phyloP scores from a whole-genome alignment of 2,797 vertebrate species.

The Morus bassanus region DNA sequence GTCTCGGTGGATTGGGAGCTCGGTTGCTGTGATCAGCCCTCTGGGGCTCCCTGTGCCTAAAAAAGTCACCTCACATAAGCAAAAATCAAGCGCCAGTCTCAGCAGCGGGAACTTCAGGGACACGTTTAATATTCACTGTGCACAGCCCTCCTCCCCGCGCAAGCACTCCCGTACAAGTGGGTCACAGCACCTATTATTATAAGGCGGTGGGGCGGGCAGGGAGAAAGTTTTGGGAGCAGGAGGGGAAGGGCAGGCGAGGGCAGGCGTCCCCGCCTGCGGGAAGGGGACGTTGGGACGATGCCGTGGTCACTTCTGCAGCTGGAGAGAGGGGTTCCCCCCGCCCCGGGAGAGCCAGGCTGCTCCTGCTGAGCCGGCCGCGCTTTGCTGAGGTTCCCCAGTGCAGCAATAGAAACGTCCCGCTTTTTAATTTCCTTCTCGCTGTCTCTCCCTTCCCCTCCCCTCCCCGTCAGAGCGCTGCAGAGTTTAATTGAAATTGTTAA shows the following conservation, averaged over 20 bases:
- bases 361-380: background rate
- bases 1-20: conserved; percentile 70
- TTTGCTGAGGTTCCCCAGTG: background rate
- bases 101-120: conserved; percentile 47
- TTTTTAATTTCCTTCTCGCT: conserved; percentile 36
- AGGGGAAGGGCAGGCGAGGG: background rate
- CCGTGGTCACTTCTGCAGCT: background rate
- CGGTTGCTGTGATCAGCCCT: conserved; percentile 67
- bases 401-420: background rate
- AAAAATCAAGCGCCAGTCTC: conserved; percentile 49
- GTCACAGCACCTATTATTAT: conserved; percentile 48
- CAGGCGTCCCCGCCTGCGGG: background rate
- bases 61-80: conserved; percentile 69
- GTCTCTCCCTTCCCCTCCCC: conserved; percentile 27
- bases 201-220: background rate
- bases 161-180: conserved; percentile 33
- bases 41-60: conserved; percentile 68
- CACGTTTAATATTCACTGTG: conserved; percentile 46
- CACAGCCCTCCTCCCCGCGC: background rate
- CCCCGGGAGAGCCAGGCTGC: background rate
- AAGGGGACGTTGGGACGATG: rapidly evolving
- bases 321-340: background rate
- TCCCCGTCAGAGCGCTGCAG: background rate
- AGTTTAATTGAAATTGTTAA: conserved; percentile 74
- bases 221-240: background rate